phyloP scores from a whole-genome alignment of 2,113 vertebrate genomes.

The Eurypyga helias region DNA sequence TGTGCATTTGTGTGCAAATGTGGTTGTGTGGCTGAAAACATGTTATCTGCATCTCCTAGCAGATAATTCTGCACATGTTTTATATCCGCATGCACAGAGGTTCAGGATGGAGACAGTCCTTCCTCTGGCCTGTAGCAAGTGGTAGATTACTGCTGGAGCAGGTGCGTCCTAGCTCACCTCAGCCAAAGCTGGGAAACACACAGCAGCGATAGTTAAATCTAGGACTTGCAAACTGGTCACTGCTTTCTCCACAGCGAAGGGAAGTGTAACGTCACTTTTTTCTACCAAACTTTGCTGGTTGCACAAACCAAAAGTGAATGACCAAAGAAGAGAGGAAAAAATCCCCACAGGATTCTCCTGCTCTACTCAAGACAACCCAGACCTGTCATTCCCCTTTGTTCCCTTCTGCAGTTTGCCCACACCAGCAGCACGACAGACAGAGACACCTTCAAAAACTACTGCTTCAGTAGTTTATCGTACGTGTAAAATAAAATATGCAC shows the following conservation, averaged over 20 bases:
- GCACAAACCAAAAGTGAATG: not conserved
- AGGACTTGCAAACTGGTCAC: not conserved
- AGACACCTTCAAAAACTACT: not conserved
- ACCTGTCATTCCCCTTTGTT: not conserved
- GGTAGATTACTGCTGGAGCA: not conserved
- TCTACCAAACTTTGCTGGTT: not conserved
- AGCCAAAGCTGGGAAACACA: not conserved
- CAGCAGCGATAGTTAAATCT: not conserved
- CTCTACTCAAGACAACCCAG: not conserved
- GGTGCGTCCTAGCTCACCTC: not conserved
- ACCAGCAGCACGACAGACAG: not conserved
- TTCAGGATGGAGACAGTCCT: not conserved
- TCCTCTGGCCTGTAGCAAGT: not conserved
- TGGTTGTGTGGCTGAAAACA: not conserved
- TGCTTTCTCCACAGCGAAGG: not conserved
- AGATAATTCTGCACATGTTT: not conserved
- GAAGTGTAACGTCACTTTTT: not conserved
- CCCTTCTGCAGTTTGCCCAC: not conserved
- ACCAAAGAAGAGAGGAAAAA: not conserved
- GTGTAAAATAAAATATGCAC: not conserved
- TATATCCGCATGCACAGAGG: rapidly evolving
- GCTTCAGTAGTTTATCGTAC: not conserved
- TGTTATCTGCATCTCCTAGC: not conserved
- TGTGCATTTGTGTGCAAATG: rapidly evolving
- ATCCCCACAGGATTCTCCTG: not conserved